phyloP scores from a whole-genome alignment of 2,888 invertebrate genomes.

The Spicauda simplicius region DNA sequence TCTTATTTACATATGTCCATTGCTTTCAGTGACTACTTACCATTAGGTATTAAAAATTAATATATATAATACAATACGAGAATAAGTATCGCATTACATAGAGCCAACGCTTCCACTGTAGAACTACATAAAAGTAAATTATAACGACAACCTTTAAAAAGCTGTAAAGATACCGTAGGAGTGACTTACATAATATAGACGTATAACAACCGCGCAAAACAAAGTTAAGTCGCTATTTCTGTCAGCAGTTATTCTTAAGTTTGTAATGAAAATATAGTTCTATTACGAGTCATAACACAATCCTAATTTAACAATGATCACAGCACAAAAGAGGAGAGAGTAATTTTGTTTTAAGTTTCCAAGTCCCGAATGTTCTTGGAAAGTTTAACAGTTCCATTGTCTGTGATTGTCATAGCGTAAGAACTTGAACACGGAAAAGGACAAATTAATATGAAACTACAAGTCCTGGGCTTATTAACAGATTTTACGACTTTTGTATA shows the following conservation, averaged over 20 bases:
- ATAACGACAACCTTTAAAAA: too few species aligned
- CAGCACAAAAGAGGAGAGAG: constrained; percentile 12
- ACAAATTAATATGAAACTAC: constrained; percentile 31
- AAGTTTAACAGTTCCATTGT: constrained; percentile 27
- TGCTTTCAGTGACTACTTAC: too few species aligned
- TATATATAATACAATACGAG: too few species aligned
- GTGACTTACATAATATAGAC: too few species aligned
- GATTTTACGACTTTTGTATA: too few species aligned
- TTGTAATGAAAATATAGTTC: constrained; percentile 6
- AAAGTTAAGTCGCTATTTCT: background rate
- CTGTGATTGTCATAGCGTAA: constrained; percentile 21
- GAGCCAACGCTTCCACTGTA: too few species aligned
- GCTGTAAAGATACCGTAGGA: too few species aligned
- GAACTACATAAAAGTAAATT: too few species aligned
- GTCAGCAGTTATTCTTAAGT: background rate
- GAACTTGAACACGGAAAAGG: constrained; percentile 12
- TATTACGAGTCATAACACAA: constrained; percentile 9
- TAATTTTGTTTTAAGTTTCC: constrained; percentile 27
- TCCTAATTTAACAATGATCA: background rate
- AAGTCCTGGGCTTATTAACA: background rate
- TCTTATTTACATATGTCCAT: too few species aligned
- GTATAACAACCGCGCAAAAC: background rate
- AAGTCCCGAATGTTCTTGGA: constrained; percentile 20
- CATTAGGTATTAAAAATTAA: too few species aligned
- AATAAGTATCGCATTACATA: too few species aligned